Evolutionary conservation across 2,888 invertebrate genomes (phyloP).

Genomic region (Saturnia pavonia): DNA sequence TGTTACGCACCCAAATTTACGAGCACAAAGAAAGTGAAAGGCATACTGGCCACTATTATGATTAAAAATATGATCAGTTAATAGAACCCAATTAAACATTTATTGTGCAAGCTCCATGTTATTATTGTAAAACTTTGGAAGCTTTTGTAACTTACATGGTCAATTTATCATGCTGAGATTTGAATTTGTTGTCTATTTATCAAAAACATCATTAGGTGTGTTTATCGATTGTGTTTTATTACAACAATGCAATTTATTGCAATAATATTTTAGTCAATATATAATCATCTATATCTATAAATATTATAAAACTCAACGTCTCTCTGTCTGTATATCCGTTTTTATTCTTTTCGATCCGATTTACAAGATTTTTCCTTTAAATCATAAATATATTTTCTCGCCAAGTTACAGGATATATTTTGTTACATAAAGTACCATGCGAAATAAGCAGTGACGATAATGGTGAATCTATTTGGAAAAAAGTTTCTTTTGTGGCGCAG

Average conservation of each 20-base stretch:
- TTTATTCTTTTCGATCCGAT: no score
- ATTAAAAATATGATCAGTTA: conserved; percentile 71
- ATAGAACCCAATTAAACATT: conserved; percentile 70
- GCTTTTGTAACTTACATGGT: conserved; percentile 61
- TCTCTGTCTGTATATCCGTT: no score
- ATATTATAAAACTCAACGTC: no score
- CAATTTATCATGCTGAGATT: conserved; percentile 65
- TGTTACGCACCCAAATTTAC: conserved; percentile 38
- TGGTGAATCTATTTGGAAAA: no score
- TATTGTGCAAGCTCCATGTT: conserved; percentile 69
- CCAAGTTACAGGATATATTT: no score
- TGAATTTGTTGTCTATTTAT: conserved; percentile 60
- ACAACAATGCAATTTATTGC: conserved; percentile 16
- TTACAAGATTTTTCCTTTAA: no score
- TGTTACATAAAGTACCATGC: no score
- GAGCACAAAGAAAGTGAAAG: conserved; percentile 72
- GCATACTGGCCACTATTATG: conserved; percentile 52
- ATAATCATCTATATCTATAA: neutral
- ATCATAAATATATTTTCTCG: no score
- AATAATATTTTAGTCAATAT: conserved; percentile 2
- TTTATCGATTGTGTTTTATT: conserved; percentile 18
- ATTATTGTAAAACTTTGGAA: conserved; percentile 55
- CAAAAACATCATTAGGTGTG: conserved; percentile 57
- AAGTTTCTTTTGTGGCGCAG: no score
- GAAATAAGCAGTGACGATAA: no score